Conservation (phyloP, 2,888 invertebrate species). For the Abrostola tripartita region DNA sequence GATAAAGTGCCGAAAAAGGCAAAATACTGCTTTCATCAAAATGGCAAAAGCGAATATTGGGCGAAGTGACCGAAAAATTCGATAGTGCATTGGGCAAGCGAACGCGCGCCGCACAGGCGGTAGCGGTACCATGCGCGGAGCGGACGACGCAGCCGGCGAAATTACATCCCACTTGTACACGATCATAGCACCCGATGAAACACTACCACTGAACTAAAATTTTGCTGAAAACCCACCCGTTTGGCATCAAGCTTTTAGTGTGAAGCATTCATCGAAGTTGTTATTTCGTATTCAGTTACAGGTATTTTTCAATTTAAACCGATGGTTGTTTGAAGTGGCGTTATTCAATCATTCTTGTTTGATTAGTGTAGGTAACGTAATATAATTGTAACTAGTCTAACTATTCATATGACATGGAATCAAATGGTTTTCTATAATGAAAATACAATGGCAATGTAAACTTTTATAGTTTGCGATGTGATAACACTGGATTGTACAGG, state of each 20-base stretch:
- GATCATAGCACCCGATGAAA: conserved; percentile 61
- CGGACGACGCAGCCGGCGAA: conserved; percentile 22
- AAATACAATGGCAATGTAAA: background rate
- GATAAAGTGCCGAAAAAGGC: conserved; percentile 55
- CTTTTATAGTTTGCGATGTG: background rate
- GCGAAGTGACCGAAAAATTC: conserved; percentile 74
- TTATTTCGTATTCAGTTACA: conserved; percentile 60
- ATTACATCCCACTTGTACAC: conserved; percentile 43
- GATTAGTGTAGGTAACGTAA: conserved; percentile 45
- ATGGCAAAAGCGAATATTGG: conserved; percentile 63
- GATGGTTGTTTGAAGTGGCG: conserved; percentile 54
- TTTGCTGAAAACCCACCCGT: conserved; percentile 64
- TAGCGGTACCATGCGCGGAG: conserved; percentile 37
- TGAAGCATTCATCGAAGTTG: conserved; percentile 66
- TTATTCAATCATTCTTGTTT: conserved; percentile 47
- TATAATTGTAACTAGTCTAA: background rate
- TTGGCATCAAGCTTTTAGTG: conserved; percentile 62
- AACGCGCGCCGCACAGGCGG: conserved; percentile 43
- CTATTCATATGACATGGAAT: background rate
- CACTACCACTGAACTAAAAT: conserved; percentile 65
- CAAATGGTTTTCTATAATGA: background rate
- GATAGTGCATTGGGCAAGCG: conserved; percentile 63
- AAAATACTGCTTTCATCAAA: conserved; percentile 61
- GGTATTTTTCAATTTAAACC: conserved; percentile 62
- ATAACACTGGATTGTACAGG: background rate